Evolutionary conservation across 1,140 invertebrate species (phyloP).

Genomic region (Lucilia cuprina): DNA sequence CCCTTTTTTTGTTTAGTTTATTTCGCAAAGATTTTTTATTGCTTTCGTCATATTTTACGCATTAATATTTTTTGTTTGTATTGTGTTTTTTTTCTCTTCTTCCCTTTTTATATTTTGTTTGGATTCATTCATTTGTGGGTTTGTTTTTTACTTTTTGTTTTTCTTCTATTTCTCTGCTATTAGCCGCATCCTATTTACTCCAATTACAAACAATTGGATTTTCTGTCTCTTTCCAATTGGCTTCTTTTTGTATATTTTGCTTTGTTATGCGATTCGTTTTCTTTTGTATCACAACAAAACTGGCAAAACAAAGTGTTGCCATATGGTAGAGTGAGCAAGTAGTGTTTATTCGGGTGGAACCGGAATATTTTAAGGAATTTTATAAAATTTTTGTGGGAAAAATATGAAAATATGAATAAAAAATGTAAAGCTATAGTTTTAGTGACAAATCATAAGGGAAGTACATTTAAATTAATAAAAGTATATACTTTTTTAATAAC

Average conservation of each 20-base stretch:
- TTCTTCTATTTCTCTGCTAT: slow-evolving; percentile 10
- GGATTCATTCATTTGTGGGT: slow-evolving; percentile 9
- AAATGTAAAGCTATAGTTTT: too few species aligned
- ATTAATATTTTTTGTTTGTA: slow-evolving; percentile 36
- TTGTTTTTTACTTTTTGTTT: not conserved
- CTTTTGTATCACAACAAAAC: slow-evolving; percentile 24
- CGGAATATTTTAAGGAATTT: too few species aligned
- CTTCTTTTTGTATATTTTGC: slow-evolving; percentile 10
- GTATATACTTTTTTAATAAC: too few species aligned
- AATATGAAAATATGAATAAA: not conserved
- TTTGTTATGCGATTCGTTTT: slow-evolving; percentile 12
- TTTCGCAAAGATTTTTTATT: slow-evolving; percentile 29
- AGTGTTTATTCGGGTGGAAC: not conserved
- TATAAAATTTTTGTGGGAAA: not conserved
- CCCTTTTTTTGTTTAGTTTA: slow-evolving; percentile 13
- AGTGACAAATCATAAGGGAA: too few species aligned
- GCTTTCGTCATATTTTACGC: slow-evolving; percentile 36
- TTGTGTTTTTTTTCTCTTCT: slow-evolving; percentile 33
- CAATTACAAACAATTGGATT: slow-evolving; percentile 11
- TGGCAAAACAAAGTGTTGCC: not conserved
- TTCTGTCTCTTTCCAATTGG: slow-evolving; percentile 28
- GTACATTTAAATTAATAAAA: too few species aligned
- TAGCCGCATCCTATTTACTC: slow-evolving; percentile 13
- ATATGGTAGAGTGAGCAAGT: not conserved
- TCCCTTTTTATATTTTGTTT: slow-evolving; percentile 35